These are phyloP conservation scores for Heterochromis multidens DNA, from an alignment of 2,113 vertebrate genomes.

Conservation along the genomic window DNA sequence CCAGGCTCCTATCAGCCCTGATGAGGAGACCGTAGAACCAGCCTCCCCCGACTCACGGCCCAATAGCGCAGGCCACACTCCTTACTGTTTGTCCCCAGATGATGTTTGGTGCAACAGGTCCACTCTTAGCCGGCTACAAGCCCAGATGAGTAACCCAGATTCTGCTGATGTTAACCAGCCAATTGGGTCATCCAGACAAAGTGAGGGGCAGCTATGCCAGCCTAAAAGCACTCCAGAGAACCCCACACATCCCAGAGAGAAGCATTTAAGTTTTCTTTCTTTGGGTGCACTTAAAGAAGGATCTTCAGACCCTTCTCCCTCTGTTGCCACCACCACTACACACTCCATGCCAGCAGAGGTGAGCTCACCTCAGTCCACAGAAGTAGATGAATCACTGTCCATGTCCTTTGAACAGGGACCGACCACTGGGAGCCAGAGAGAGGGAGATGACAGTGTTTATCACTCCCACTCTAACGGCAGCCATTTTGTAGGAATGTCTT, in stretches of 20 bases:
- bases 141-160: conserved; percentile 21
- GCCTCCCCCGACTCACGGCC: conserved; percentile 72
- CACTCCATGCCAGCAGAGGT: conserved; percentile 90
- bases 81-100: conserved; percentile 80
- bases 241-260: conserved; percentile 69
- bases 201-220: conserved; percentile 19
- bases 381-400: conserved; percentile 92
- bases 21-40: conserved; percentile 81
- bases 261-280: conserved; percentile 79
- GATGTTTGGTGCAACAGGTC: conserved; percentile 58
- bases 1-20: conserved; percentile 66
- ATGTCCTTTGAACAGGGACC: conserved; percentile 91
- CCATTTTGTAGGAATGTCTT: conserved; percentile 71
- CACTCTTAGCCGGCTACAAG: conserved; percentile 61
- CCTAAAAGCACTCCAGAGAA: conserved; percentile 45
- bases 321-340: conserved; percentile 69
- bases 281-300: conserved; percentile 83
- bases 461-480: conserved; percentile 58
- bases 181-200: conserved; percentile 33
- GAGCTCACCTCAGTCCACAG: conserved; percentile 94
- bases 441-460: conserved; percentile 54
- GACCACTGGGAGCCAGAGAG: conserved; percentile 71
- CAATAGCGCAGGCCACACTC: conserved; percentile 79
- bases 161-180: conserved; percentile 41
- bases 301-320: conserved; percentile 80